Percentiles rank a stretch among this genome's conserved stretches.
These are phyloP conservation scores for Silurus lanzhouensis DNA, from an alignment of 2,797 vertebrate species.

Conservation along the genomic window DNA sequence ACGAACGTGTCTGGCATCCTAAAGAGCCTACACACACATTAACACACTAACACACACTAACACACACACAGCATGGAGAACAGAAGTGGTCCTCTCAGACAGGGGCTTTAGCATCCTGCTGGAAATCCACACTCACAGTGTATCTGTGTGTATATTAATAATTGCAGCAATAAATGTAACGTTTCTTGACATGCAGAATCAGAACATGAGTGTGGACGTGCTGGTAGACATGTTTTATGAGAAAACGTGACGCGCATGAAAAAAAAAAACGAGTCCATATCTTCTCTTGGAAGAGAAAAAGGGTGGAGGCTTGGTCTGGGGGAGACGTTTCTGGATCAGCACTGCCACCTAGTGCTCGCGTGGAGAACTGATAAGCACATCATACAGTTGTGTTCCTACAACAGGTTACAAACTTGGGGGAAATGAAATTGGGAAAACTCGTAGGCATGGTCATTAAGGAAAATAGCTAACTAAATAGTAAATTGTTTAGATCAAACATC, in stretches of 20 bases:
- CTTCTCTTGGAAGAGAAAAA: conserved; percentile 36
- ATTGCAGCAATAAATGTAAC: not conserved
- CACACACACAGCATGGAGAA: conserved; percentile 24
- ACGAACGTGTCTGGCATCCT: conserved; percentile 51
- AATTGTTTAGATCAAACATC: not conserved
- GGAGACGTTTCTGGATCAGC: conserved; percentile 27
- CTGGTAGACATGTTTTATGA: conserved; percentile 44
- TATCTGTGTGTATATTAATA: not conserved
- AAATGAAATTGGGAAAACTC: not conserved
- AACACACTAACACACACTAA: conserved; percentile 30
- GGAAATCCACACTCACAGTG: not conserved
- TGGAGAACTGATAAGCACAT: not conserved
- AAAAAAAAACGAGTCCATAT: conserved; percentile 33
- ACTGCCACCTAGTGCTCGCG: conserved; percentile 51
- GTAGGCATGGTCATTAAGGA: not conserved
- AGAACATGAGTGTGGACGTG: conserved; percentile 12
- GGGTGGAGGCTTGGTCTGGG: conserved; percentile 48
- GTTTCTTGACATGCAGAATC: conserved; percentile 27
- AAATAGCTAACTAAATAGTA: no score
- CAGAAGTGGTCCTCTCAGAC: conserved; percentile 39
- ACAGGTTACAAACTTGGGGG: no score
- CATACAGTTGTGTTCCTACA: not conserved
- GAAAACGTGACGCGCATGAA: conserved; percentile 57
- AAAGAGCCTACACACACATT: conserved; percentile 34
- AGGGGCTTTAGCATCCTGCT: conserved; percentile 23